Evolutionary conservation across 2,113 vertebrate species (phyloP), one percentile per base, ranked within the genome.

Genomic region (Cathartes aura): DNA sequence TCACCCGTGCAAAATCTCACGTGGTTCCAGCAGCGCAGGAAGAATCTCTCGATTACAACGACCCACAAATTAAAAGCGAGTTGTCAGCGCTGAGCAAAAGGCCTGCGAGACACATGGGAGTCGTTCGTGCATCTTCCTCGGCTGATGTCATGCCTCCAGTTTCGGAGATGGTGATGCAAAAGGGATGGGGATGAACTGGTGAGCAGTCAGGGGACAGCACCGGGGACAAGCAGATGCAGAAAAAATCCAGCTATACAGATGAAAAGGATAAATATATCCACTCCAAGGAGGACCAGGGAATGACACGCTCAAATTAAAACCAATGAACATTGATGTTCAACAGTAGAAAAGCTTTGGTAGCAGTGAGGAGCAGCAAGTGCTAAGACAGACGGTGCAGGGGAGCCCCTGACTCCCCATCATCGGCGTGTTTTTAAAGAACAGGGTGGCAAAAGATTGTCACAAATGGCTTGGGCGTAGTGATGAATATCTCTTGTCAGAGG

Each of bases 391-490:
- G 3, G 29, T 3, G 17, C 8, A 40, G 74, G 32, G 18, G 20
- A 50, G 3, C 12, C 5, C 15, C 2, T 2, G 12, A 7, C 38
- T 12, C n/a, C 8, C 40, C 6, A 1, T n/a, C 70, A 18, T 6
- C 3, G 2, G 0, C 11, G 11, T 9, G 2, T 9, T 38, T 63
- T 1, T 48, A 12, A 74, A 53, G 30, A 10, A 7, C 11, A 27
- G 15, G 30, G 23, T 40, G 82, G 21, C 45, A 67, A 18, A 22
- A 45, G 40, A 21, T 29, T n/a, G 72, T 18, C 7, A 3, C 55
- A 19, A 40, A 16, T 19, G 42, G n/a, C 34, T 17, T 20, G 24
- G 26, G 9, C 4, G 1, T 2, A 22, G 29, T 0, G 34, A 80
- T 10, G 12, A 18, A 5, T n/a, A 16, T 3, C 50, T 12, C 3